Evolutionary conservation across 2,113 vertebrate genomes (phyloP).

Genomic region (Poeciliopsis retropinna): DNA sequence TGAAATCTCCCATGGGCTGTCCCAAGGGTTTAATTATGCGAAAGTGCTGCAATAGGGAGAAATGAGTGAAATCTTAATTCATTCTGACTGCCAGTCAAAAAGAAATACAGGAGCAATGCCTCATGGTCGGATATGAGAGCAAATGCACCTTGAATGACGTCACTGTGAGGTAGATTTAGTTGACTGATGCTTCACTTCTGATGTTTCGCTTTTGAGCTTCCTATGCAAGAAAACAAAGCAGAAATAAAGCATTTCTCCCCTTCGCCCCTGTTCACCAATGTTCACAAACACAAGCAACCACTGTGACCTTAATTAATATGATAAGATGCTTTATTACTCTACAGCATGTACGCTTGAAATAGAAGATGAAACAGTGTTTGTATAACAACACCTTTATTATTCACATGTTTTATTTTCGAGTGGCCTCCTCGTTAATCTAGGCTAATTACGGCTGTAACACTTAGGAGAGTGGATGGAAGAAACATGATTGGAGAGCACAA

Average conservation of each 20-base stretch:
- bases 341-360: constrained; percentile 48
- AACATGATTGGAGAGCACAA: constrained; percentile 61
- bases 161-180: no score
- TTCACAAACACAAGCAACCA: constrained; percentile 49
- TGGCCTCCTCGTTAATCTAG: constrained; percentile 73
- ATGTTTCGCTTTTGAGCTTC: constrained; percentile 21
- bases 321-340: constrained; percentile 48
- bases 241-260: constrained; percentile 30
- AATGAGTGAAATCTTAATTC: constrained; percentile 70
- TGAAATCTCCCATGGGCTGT: constrained; percentile 10
- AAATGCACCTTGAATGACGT: no score
- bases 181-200: constrained; percentile 7
- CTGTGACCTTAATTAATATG: constrained; percentile 57
- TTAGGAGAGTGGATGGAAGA: constrained; percentile 58
- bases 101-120: constrained; percentile 2
- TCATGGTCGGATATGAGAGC: background rate
- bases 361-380: constrained; percentile 70
- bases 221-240: constrained; percentile 11
- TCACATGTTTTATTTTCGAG: constrained; percentile 69
- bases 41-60: constrained; percentile 61
- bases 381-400: constrained; percentile 73
- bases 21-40: constrained; percentile 78
- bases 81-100: constrained; percentile 61
- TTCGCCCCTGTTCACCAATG: constrained; percentile 63
- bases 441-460: constrained; percentile 75